Base-by-base conservation (phyloP, 2,797 vertebrate species). In the Danio albolineatus region DNA sequence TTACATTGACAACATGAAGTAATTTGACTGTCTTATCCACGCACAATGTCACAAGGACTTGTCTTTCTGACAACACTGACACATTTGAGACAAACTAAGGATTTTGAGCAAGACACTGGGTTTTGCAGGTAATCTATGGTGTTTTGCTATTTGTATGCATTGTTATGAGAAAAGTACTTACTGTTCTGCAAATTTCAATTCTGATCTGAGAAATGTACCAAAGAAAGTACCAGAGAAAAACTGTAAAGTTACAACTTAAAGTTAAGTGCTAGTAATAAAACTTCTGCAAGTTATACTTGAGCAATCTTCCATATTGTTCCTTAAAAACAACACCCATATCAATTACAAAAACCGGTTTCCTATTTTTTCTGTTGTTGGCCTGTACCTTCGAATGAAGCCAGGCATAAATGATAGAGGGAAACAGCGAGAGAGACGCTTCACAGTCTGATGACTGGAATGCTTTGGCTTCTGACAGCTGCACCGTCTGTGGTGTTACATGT, bases 401-500 rank as follows among this genome's bases (percentile, higher is more conserved):
- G 36, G 44, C 46, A 53, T 49, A 14, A 9, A 72, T 43, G 67
- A 53, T 59, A 21, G 72, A 60, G 14, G 17, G 16, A 48, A 48
- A 60, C 13, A 59, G 43, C 6, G 4, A 59, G 44, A 21, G 19
- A 64, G 67, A 72, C 14, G 53, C 19, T 43, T 16, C 21, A 16
- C 57, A 62, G 48, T 17, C 49, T 56, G 62, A 78, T 80, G 81
- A 78, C 56, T 67, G 77, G 53, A 82, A 82, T 73, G 71, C 13
- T 28, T 36, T 66, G 61, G 10, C 21, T 80, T 83, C 39, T 61
- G 69, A 79, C 81, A 85, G 78, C 81, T 78, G 73, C 17, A 44
- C 10, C 10, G n/a, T 10, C 17, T 38, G 4, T 43, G 21, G 49
- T 65, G 48, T 56, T 71, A 65, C 17, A 28, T 19, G 78, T 56